Evolutionary conservation across 1,140 invertebrate species (phyloP), one percentile per base, ranked within the genome.

Genomic region (Portunus trituberculatus): DNA sequence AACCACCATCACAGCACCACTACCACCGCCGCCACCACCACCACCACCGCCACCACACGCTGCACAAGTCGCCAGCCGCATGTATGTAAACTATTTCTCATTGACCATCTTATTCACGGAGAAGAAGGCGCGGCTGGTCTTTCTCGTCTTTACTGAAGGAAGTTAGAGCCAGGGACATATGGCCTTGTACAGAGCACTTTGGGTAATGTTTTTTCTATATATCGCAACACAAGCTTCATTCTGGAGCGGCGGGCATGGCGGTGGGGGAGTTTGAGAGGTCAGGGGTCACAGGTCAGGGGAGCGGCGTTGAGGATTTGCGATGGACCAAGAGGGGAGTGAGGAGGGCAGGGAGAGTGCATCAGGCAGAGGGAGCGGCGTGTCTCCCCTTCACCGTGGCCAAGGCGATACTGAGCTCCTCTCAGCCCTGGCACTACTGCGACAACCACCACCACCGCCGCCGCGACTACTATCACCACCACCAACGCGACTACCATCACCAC

Each of bases 271-370:
- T 12, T 76, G 10, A 76, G 10, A n/a, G n/a, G 67, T 76, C 67
- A 76, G n/a, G 67, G 67, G 20, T 76, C 67, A 76, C 20, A n/a
- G 67, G n/a, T 76, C 67, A 76, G 67, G 67, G 67, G 67, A 76
- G 67, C 20, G 67, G 8, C 67, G n/a, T 76, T 25, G n/a, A 25
- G 67, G 52, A 25, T 76, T 20, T 76, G 20, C 6, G n/a, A n/a
- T 76, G 67, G 67, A 76, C n/a, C n/a, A 20, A n/a, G 20, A 76
- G 6, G 67, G 67, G 67, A 76, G 67, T n/a, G 67, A 76, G 67
- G 67, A 76, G 67, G 67, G 67, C 67, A n/a, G 25, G 67, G 67
- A 76, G 67, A n/a, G 67, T 76, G 67, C 67, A 76, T 76, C 67
- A n/a, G 67, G 67, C n/a, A n/a, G 52, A 39, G 67, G 67, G 67